Conservation (phyloP, 2,797 vertebrate species). For the Psittacula echo region DNA sequence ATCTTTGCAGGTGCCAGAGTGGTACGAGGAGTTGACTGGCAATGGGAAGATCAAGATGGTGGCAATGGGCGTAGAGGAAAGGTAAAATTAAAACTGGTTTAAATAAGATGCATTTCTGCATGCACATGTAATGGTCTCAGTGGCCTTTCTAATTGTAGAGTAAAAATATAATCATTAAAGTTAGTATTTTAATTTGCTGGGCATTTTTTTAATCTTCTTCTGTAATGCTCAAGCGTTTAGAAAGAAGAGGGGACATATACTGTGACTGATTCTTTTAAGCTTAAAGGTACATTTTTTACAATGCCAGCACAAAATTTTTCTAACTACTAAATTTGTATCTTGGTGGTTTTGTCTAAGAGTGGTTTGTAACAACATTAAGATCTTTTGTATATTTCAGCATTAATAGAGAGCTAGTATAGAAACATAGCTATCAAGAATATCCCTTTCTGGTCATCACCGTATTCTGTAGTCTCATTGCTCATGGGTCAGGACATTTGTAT, state of each 20-base stretch:
- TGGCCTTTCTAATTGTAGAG: not conserved
- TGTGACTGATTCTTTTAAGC: not conserved
- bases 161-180: not conserved
- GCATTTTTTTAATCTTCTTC: not conserved
- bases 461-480: not conserved
- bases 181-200: not conserved
- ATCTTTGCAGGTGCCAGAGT: slow-evolving; percentile 97
- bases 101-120: not conserved
- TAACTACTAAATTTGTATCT: not conserved
- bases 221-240: not conserved
- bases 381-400: not conserved
- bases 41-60: slow-evolving; percentile 99
- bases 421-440: not conserved
- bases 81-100: slow-evolving; percentile 75
- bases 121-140: not conserved
- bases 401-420: not conserved
- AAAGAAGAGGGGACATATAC: not conserved
- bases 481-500: not conserved
- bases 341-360: not conserved
- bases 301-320: not conserved
- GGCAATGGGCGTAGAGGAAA: slow-evolving; percentile 98
- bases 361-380: not conserved
- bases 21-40: slow-evolving; percentile 98
- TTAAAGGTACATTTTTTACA: not conserved
- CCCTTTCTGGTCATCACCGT: not conserved